Evolutionary conservation across 2,113 vertebrate genomes (phyloP), one percentile per base, ranked within the genome.

Genomic region (Nibea coibor): DNA sequence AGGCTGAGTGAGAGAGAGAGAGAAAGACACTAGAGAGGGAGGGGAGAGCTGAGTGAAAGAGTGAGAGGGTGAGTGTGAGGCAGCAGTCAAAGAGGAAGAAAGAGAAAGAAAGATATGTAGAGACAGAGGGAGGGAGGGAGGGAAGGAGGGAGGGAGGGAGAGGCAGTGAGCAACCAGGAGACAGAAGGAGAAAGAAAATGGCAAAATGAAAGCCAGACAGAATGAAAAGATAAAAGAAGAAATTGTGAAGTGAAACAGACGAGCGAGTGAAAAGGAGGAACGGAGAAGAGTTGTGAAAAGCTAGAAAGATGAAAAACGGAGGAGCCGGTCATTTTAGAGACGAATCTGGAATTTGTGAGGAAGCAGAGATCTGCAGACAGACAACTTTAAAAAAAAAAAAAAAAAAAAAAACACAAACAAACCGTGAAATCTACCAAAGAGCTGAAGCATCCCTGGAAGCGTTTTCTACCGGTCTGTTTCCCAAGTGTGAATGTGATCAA

Each of bases 151-250:
- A 39, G 77, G 42, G 65, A 66, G 76, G 26, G 76, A 77, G 85
- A 80, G 72, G 78, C 84, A 80, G 81, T 24, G 80, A 83, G 83
- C 71, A 83, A 87, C 81, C 79, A 80, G 77, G 79, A 91, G 80
- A 90, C 80, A 81, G 82, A 81, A 48, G 58, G 63, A 81, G 72
- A 79, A 78, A 83, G 70, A 83, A 84, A 89, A 91, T 67, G 82
- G 73, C 83, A 82, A 91, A 90, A 91, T 85, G 85, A 91, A 88
- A 88, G 82, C 87, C 81, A 85, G 89, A 87, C 85, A 84, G 79
- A 89, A 89, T 56, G 67, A 87, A 69, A 69, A 84, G 67, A 86
- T 73, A 62, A 20, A 75, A 69, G 66, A 83, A 78, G 54, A 47
- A 51, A 61, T 54, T 51, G 42, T 67, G 53, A 67, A 71, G 82